A percentile compares a stretch with the other conserved stretches of the same genome.
phyloP scores from a whole-genome alignment of 2,797 vertebrate genomes.

The Australoheros facetus region DNA sequence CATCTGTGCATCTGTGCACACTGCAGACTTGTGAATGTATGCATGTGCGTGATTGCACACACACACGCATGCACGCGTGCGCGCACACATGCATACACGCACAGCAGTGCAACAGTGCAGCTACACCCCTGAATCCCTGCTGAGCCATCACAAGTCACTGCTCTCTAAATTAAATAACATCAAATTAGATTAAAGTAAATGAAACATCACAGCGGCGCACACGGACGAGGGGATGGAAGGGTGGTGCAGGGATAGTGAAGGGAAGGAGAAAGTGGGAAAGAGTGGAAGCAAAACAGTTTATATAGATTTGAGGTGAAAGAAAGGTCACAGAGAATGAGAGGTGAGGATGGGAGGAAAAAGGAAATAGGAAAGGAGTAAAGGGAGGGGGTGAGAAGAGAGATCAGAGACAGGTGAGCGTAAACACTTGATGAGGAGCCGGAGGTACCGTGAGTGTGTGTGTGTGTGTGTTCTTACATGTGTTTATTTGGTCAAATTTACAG shows the following conservation, averaged over 20 bases:
- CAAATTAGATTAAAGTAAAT: constrained; percentile 74
- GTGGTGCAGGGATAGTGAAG: constrained; percentile 5
- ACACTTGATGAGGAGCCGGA: constrained; percentile 6
- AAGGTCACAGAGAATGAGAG: constrained; percentile 25
- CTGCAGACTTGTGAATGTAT: constrained; percentile 10
- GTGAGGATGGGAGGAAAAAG: constrained; percentile 9
- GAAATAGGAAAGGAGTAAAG: not conserved
- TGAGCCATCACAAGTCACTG: constrained; percentile 70
- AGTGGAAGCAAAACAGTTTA: constrained; percentile 12
- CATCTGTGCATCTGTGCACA: constrained; percentile 27
- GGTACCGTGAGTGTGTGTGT: not conserved
- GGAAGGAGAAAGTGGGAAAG: not conserved
- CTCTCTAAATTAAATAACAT: constrained; percentile 76
- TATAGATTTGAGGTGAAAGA: constrained; percentile 53
- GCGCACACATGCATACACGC: too few species aligned
- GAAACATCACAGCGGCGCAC: constrained; percentile 62
- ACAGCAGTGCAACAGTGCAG: not conserved
- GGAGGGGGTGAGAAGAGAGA: not conserved
- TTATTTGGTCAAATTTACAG: constrained; percentile 10
- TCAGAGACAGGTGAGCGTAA: not conserved
- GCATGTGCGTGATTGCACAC: not conserved
- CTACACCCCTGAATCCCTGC: constrained; percentile 56
- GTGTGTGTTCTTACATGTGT: constrained; percentile 38
- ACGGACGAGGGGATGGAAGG: constrained; percentile 33
- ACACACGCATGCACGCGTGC: not conserved